phyloP scores from a whole-genome alignment of 2,797 vertebrate species.

The Mallotus villosus region DNA sequence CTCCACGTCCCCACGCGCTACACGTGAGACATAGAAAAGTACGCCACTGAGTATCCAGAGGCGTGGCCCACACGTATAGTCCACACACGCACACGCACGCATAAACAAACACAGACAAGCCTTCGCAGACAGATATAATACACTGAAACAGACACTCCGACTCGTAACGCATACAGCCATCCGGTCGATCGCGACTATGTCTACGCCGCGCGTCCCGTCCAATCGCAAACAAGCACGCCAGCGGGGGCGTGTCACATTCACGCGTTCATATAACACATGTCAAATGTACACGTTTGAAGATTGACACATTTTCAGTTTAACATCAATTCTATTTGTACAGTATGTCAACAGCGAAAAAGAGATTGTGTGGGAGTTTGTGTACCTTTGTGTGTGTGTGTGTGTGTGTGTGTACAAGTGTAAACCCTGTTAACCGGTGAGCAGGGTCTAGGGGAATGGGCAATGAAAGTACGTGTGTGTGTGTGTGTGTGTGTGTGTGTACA shows the following conservation, averaged over 20 bases:
- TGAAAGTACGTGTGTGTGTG: background rate
- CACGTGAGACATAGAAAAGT: conserved; percentile 11
- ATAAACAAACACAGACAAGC: conserved; percentile 4
- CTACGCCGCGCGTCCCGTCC: background rate
- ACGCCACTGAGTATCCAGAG: conserved; percentile 7
- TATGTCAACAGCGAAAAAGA: conserved; percentile 4
- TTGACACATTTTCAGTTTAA: background rate
- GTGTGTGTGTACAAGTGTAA: background rate
- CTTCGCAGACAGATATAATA: conserved; percentile 6
- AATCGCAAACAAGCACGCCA: background rate
- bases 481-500: background rate
- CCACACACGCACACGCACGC: too few relatives aligned
- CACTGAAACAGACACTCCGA: background rate
- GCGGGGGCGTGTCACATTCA: background rate
- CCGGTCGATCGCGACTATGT: too few relatives aligned
- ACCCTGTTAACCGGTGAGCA: background rate
- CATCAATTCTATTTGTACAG: conserved; percentile 1
- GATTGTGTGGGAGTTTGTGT: background rate
- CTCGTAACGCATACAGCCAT: too few relatives aligned
- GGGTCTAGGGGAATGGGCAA: too few relatives aligned
- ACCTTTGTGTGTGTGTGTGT: conserved; percentile 5
- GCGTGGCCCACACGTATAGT: too few relatives aligned
- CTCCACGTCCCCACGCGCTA: too few relatives aligned
- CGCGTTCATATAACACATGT: background rate
- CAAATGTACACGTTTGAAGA: conserved; percentile 8